Evolutionary conservation across 2,888 invertebrate species (phyloP), one percentile per base, ranked within the genome.

Genomic region (Blastobasis lacticolella): DNA sequence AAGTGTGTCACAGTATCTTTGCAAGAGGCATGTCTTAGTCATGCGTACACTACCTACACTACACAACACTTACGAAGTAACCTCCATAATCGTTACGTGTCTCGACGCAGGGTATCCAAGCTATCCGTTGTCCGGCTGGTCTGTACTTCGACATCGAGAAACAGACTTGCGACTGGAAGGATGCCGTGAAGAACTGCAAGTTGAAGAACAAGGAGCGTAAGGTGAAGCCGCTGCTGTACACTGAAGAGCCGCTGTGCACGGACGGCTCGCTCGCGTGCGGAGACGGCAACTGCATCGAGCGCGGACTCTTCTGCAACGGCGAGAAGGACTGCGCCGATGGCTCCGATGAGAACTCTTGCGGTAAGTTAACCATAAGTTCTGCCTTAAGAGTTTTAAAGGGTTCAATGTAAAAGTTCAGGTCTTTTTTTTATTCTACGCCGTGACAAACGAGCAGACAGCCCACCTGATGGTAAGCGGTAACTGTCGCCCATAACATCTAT

Each of bases 101-200:
- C 59, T 55, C 56, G 48, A 56, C 80, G 60, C 82, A 95, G 94
- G 96, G 96, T 73, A 92, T 97, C 49, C 96, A 96, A 92, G 96
- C 96, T 38, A 95, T 97, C 72, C 93, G 96, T 80, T 97, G 97
- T 76, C 97, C 97, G 45, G 95, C 97, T 52, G 96, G 97, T 82
- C 88, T 97, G 65, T 96, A 91, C 85, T 97, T 97, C 85, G 97
- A 97, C 79, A 96, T 97, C 72, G 97, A 97, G 77, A 96, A 96
- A 80, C 97, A 97, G 84, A 97, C 97, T 4, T 97, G 97, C 73
- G 96, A 97, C 77, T 97, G 97, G 97, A 97, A 95, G 78, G 95
- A 94, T 59, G 91, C 96, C 4, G 97, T 97, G n/a, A 95, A 95
- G 80, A 97, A 96, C 83, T 97, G 97, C 88, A 95, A 95, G 73